Base-by-base conservation (phyloP, 2,113 vertebrate species). In the Ailurus styani region DNA sequence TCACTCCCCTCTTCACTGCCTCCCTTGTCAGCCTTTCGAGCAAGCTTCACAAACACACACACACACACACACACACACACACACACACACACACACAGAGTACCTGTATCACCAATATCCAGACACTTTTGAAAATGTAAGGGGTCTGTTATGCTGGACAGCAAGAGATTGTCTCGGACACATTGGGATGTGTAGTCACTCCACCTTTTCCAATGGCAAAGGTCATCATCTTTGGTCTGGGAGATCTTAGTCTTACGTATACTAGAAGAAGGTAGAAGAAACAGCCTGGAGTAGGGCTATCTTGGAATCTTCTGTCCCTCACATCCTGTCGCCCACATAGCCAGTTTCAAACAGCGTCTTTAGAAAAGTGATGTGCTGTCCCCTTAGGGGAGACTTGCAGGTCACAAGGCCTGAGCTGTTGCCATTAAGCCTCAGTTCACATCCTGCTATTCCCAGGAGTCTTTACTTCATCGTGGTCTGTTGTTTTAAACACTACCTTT, bases 21-120 rank as follows among this genome's bases (percentile, higher is more conserved):
- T 83, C 66, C 21, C 77, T 82, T 40, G 9, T 57, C 68, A 85
- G 57, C 54, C n/a, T 86, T 91, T 88, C 66, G 42, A 91, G 70
- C 96, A 72, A 62, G 42, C 45, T 52, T 29, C 13, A 81, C 75
- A 57, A 4, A 78, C n/a, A 86, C 31, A 37, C 37, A 57, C 18
- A 72, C 23, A 57, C 12, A 72, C 13, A 70, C 75, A 52, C 11
- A 57, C 31, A 81, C 25, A 31, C 31, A n/a, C 9, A 27, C 7
- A 62, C 70, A 37, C 11, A 57, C 40, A 66, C 21, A 12, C 31
- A 31, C 10, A 50, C 47, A 29, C 45, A 23, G 18, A 15, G 8
- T 81, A 50, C 91, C 47, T 82, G 6, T 93, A 3, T 94, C 60
- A 87, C 7, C 11, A 55, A 9, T 60, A 87, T 60, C 31, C 7